Evolutionary conservation across 2,888 invertebrate genomes (phyloP), one percentile per base, ranked within the genome.

Genomic region (Ctena decussata): DNA sequence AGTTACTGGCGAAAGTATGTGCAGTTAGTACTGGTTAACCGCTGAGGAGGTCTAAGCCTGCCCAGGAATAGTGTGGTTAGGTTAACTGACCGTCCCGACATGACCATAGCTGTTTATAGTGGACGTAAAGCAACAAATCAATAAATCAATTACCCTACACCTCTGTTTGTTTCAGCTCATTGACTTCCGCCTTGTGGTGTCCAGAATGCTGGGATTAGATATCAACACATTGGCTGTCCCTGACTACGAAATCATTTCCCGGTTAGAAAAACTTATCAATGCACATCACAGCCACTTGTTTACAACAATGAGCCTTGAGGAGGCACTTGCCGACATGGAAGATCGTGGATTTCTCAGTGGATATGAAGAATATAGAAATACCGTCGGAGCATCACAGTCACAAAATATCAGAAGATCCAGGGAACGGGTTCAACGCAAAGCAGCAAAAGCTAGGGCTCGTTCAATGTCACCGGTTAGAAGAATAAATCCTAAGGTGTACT

Each of bases 171-270:
- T 92, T 1, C 92, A 96, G 96, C 90, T 96, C 76, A 80, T 96
- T 57, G 96, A 96, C 82, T 95, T 96, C 91, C 94, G 96, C 32
- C 92, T 90, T 71, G 95, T 96, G 35, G 92, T 96, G 3, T 93
- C 95, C 0, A 92, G 96, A 30, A 96, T 96, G 96, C 92, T 96
- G 65, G 96, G 96, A 6, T 91, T 96, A 35, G 95, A 96, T 80
- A 94, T 95, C 72, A 94, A 94, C 84, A 93, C 94, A 0, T 91
- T 96, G 82, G 96, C 96, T 15, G 94, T 96, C 12, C 95, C 96
- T 1, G 96, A 96, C 89, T 96, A 95, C 79, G 96, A 96, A 87
- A 95, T 96, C 84, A 96, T 96, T 77, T 92, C 95, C 5, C 94
- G 96, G 5, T 91, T 96, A 27, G 96, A 96, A 90, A 95, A 95